Conservation (phyloP, 2,797 vertebrate genomes). For the Hippocampus kuda region DNA sequence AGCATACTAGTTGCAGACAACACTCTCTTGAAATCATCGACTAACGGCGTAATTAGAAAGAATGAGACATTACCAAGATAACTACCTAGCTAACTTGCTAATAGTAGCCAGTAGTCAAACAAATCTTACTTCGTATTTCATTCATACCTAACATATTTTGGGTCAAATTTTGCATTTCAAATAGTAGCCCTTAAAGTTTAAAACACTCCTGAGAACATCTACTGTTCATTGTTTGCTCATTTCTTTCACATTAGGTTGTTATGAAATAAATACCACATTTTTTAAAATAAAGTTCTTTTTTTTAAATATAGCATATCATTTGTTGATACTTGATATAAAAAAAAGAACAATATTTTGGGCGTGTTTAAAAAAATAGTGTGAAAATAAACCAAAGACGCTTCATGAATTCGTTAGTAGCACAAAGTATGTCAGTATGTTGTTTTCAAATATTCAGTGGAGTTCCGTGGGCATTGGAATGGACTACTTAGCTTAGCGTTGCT, state of each 20-base stretch:
- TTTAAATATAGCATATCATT: no score
- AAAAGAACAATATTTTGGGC: no score
- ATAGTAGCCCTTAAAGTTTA: not conserved
- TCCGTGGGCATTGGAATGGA: not conserved
- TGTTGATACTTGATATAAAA: no score
- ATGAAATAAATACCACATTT: no score
- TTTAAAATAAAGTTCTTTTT: no score
- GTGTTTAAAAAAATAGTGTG: not conserved
- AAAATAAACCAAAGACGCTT: not conserved
- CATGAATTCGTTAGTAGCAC: not conserved
- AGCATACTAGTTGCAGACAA: no score
- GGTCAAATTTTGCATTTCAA: no score
- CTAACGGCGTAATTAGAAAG: no score
- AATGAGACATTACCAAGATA: not conserved
- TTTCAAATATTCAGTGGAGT: not conserved
- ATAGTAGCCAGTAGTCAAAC: no score
- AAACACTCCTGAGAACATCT: not conserved
- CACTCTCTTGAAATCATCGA: no score
- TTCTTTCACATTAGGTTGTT: no score
- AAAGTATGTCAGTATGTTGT: not conserved
- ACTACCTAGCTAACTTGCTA: not conserved
- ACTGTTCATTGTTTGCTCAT: not conserved
- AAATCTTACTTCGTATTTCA: no score
- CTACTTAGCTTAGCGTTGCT: not conserved
- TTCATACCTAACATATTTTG: not conserved